Evolutionary conservation across 64 coral and sea anemone genomes (phyloP), one percentile per base, ranked within the genome.

Genomic region (Pachyseris speciosa): DNA sequence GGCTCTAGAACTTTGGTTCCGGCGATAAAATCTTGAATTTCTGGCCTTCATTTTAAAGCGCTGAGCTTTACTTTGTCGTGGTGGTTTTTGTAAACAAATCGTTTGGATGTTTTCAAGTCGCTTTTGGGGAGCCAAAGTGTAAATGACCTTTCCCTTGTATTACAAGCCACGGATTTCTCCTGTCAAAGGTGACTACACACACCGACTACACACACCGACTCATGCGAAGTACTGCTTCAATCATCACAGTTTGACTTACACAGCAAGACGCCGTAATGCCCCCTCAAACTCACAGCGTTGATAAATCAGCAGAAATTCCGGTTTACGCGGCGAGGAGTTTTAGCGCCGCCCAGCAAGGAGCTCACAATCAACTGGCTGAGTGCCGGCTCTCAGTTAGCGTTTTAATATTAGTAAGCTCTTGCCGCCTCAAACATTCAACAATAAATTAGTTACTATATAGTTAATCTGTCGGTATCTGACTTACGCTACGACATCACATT

Each of bases 401-500:
- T 81, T 31, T n/a, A n/a, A n/a, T n/a, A 81, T 41, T 39, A 39
- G 33, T 52, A 22, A 7, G 34, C 22, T 63, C 53, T 81, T 61
- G 77, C 77, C 77, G 52, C 77, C 77, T 63, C 77, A 61, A 80
- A 81, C 53, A 81, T 60, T 63, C 51, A 81, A 58, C 31, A 63
- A 37, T 39, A 61, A 25, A 81, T 63, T 61, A 41, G 7, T 22
- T 5, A 17, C 24, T 57, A 11, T 48, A 50, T 76, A 25, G 13
- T 42, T 24, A 13, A 30, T 44, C 2, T 12, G 40, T 13, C 22
- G 22, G 70, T 34, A 19, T 69, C 15, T 26, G 25, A 32, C 24
- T 6, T 7, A 28, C 9, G 22, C 4, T 5, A 36, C 2, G 39
- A 16, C 20, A 5, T 22, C 19, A 73, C 19, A 47, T 47, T 9